Percentiles rank a stretch among this genome's conserved stretches.
These are phyloP conservation scores for Pimpla rufipes DNA, from an alignment of 2,888 invertebrate species.

Conservation along the genomic window DNA sequence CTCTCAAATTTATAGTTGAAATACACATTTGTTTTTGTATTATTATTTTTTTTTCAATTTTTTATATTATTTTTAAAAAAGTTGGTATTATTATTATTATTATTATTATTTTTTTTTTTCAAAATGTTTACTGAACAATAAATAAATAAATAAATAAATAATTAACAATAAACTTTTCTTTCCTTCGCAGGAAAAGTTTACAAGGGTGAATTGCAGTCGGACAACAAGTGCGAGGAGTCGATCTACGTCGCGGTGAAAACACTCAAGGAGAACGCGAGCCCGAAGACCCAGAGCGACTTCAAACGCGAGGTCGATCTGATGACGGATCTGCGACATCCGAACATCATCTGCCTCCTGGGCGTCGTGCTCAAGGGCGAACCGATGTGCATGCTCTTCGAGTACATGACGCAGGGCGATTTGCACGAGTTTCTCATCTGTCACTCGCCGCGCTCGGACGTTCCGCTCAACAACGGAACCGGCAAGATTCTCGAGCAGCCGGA, in stretches of 20 bases:
- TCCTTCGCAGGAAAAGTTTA: conserved; percentile 92
- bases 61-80: too few relatives aligned
- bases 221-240: conserved; percentile 87
- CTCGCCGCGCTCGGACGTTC: conserved; percentile 90
- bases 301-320: conserved; percentile 97
- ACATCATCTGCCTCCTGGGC: conserved; percentile 97
- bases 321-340: conserved; percentile 97
- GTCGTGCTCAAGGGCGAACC: conserved; percentile 96
- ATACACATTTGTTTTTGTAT: too few relatives aligned
- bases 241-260: conserved; percentile 97
- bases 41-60: too few relatives aligned
- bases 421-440: conserved; percentile 97
- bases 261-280: conserved; percentile 95
- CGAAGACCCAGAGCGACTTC: conserved; percentile 97
- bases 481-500: conserved; percentile 93
- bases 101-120: too few relatives aligned
- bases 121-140: too few relatives aligned
- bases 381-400: conserved; percentile 98
- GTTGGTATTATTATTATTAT: too few relatives aligned
- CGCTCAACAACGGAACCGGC: conserved; percentile 88
- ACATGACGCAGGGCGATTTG: conserved; percentile 98
- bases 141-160: too few relatives aligned
- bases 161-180: neutral
- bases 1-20: too few relatives aligned
- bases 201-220: conserved; percentile 94